Percentiles rank a stretch among this genome's conserved stretches.
Evolutionary conservation across 2,888 invertebrate species (phyloP).

Genomic region (Mylabris sibirica): DNA sequence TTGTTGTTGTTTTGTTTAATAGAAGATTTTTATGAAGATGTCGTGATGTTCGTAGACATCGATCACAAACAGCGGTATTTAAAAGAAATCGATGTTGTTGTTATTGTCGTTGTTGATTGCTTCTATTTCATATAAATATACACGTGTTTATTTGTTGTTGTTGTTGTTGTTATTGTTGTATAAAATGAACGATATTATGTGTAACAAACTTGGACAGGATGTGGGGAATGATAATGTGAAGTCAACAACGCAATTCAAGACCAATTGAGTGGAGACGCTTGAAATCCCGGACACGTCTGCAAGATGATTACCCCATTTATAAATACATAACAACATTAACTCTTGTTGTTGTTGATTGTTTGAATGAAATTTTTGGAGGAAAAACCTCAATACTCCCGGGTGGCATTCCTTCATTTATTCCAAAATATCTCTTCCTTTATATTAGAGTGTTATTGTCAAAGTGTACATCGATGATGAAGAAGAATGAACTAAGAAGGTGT

Average conservation of each 20-base stretch:
- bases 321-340: conserved; percentile 21
- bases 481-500: conserved; percentile 13
- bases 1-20: not conserved
- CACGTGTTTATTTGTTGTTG: conserved; percentile 31
- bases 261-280: conserved; percentile 41
- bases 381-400: not conserved
- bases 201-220: conserved; percentile 32
- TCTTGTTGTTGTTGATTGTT: not conserved
- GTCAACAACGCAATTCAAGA: conserved; percentile 48
- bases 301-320: conserved; percentile 35
- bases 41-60: conserved; percentile 7
- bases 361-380: not conserved
- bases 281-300: conserved; percentile 36
- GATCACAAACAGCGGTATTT: conserved; percentile 18
- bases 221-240: conserved; percentile 48
- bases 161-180: no score
- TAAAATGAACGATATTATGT: conserved; percentile 17
- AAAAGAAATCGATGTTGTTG: conserved; percentile 4
- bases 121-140: conserved; percentile 14
- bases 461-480: conserved; percentile 38
- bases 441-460: conserved; percentile 37
- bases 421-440: not conserved
- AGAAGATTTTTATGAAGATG: conserved; percentile 17
- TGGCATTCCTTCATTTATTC: not conserved
- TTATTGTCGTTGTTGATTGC: conserved; percentile 15